Percentiles rank a stretch among this genome's conserved stretches.
Conservation (phyloP, 2,888 invertebrate species). For the Eugnorisma glareosa region DNA sequence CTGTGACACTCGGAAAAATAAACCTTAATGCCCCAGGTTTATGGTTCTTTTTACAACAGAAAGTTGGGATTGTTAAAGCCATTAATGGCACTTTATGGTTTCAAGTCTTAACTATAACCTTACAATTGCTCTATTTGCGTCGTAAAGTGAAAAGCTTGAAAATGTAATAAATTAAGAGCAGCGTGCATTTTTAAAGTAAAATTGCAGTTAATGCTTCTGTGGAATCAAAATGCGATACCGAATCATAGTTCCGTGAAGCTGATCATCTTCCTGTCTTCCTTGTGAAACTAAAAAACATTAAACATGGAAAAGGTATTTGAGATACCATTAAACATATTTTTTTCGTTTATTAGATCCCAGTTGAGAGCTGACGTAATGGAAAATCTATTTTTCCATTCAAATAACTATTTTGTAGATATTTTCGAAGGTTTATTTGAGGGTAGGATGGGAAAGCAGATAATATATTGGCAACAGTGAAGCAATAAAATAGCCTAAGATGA, state of each 20-base stretch:
- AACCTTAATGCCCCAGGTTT: not conserved
- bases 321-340: no score
- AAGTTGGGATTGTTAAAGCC: conserved; percentile 17
- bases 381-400: conserved; percentile 11
- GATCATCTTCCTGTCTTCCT: no score
- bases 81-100: conserved; percentile 32
- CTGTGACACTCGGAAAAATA: not conserved
- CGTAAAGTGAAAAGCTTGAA: conserved; percentile 35
- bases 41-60: conserved; percentile 7
- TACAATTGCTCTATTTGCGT: conserved; percentile 30
- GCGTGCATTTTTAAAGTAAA: conserved; percentile 8
- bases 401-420: conserved; percentile 15
- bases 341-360: not conserved
- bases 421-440: not conserved
- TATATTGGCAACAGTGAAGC: conserved; percentile 41
- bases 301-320: not conserved
- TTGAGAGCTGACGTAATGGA: not conserved
- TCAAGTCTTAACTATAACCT: conserved; percentile 31
- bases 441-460: conserved; percentile 25
- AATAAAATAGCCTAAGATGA: conserved; percentile 57
- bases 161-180: conserved; percentile 29
- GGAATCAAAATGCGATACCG: not conserved
- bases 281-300: not conserved
- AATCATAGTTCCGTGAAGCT: not conserved
- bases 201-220: not conserved